Evolutionary conservation across 2,888 invertebrate genomes (phyloP), one percentile per base, ranked within the genome.

Genomic region (Chalcis sispes): DNA sequence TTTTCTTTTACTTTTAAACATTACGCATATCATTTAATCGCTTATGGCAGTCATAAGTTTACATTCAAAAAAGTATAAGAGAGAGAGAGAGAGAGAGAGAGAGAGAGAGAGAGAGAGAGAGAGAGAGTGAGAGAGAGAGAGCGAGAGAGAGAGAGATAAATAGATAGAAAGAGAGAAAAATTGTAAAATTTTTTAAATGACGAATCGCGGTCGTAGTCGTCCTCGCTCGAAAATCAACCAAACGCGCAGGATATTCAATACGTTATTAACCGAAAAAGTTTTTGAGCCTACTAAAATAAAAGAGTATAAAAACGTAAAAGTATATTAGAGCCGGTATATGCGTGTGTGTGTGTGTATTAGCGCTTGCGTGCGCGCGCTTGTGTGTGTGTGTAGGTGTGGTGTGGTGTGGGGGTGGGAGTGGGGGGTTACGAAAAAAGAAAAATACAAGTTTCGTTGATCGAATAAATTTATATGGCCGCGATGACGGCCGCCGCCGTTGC

Each of bases 391-490:
- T 67, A n/a, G 15, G 48, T 29, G 56, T 29, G 20, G 15, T 48
- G 25, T 36, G 13, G 48, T 29, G 20, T n/a, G 40, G 40, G 2
- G 61, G 20, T 65, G 62, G 20, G 61, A 25, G 32, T 46, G n/a
- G n/a, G n/a, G n/a, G n/a, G n/a, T n/a, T n/a, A n/a, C n/a, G n/a
- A n/a, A n/a, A n/a, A n/a, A n/a, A n/a, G n/a, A n/a, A n/a, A n/a
- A n/a, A n/a, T n/a, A n/a, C n/a, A n/a, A n/a, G n/a, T n/a, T 18
- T 25, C 27, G 42, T 20, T 20, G n/a, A 46, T 8, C 13, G 3
- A 8, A 8, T 46, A 5, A 1, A 36, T 75, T 85, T 83, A 88
- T 80, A 87, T 88, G 62, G 87, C 86, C 32, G 87, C 87, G 66
- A 87, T 86, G 69, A 83, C 84, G 69, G 83, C 84, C 29, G 86